Evolutionary conservation across 37 sponge, comb jelly and placozoan genomes (phyloP).

Genomic region (Mnemiopsis leidyi): DNA sequence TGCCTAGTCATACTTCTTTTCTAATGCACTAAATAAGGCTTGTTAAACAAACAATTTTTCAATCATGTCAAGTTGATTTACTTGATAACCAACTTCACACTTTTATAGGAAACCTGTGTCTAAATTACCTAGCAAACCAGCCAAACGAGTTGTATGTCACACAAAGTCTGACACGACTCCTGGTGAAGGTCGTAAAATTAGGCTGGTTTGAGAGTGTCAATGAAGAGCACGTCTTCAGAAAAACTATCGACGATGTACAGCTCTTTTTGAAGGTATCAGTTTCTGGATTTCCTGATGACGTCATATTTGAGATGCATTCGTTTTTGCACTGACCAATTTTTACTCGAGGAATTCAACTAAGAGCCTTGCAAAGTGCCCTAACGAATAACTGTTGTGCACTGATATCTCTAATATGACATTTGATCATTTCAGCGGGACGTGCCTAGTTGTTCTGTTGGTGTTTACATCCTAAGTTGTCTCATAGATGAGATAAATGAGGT

Average conservation of each 20-base stretch:
- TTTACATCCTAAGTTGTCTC: conserved; percentile 59
- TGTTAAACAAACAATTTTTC: no score
- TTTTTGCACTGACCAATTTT: no score
- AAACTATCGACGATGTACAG: conserved; percentile 79
- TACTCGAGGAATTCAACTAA: no score
- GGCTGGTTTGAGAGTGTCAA: conserved; percentile 88
- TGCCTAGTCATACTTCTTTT: no score
- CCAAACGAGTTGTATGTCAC: conserved; percentile 65
- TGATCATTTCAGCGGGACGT: not conserved
- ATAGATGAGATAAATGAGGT: conserved; percentile 61
- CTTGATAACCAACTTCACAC: no score
- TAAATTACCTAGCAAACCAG: conserved; percentile 48
- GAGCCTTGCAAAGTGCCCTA: no score
- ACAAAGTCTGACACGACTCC: conserved; percentile 66
- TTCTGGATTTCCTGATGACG: conserved; percentile 57
- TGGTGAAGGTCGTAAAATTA: conserved; percentile 82
- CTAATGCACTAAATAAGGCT: no score
- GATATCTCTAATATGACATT: not conserved
- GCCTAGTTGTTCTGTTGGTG: conserved; percentile 61
- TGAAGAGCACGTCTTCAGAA: conserved; percentile 78
- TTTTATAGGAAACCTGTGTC: conserved; percentile 57
- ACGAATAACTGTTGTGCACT: no score
- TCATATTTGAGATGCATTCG: no score
- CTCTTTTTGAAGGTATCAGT: conserved; percentile 74
- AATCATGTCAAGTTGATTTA: no score